Percentiles rank a stretch among this genome's conserved stretches.
These are phyloP conservation scores for Ptilodon capucinus DNA, from an alignment of 2,888 invertebrate genomes.

Conservation along the genomic window DNA sequence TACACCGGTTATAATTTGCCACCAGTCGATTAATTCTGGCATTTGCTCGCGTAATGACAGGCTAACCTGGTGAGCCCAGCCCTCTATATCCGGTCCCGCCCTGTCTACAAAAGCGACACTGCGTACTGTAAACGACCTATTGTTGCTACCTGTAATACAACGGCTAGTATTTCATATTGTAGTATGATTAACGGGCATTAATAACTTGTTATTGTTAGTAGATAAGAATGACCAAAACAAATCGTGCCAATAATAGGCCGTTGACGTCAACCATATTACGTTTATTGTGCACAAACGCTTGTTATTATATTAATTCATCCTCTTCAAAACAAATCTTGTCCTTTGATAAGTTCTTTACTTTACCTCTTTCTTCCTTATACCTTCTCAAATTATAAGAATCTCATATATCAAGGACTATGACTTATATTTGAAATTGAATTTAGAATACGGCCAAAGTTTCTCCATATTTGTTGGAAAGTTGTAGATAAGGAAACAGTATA, in stretches of 20 bases:
- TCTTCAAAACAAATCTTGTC: background rate
- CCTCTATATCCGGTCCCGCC: conserved; percentile 59
- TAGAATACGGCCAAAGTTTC: too few relatives aligned
- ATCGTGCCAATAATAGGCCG: background rate
- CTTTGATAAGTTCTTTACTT: background rate
- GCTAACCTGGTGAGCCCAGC: conserved; percentile 28
- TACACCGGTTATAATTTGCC: background rate
- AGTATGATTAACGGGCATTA: conserved; percentile 1
- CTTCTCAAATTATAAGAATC: too few relatives aligned
- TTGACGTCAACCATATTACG: background rate
- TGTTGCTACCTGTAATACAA: conserved; percentile 21
- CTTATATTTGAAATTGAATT: too few relatives aligned
- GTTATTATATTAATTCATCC: background rate
- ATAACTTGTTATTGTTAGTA: background rate
- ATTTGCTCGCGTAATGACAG: conserved; percentile 9
- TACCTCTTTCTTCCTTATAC: background rate
- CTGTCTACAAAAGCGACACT: conserved; percentile 55
- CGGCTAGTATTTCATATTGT: conserved; percentile 4
- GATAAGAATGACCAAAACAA: background rate
- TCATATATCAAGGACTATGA: too few relatives aligned
- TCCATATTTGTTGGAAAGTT: background rate
- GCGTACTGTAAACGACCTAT: conserved; percentile 40
- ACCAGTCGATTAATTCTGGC: conserved; percentile 1
- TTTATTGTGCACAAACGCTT: background rate
- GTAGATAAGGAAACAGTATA: background rate